Evolutionary conservation across 2,888 invertebrate genomes (phyloP), one percentile per base, ranked within the genome.

Genomic region (Notocelia uddmanniana): DNA sequence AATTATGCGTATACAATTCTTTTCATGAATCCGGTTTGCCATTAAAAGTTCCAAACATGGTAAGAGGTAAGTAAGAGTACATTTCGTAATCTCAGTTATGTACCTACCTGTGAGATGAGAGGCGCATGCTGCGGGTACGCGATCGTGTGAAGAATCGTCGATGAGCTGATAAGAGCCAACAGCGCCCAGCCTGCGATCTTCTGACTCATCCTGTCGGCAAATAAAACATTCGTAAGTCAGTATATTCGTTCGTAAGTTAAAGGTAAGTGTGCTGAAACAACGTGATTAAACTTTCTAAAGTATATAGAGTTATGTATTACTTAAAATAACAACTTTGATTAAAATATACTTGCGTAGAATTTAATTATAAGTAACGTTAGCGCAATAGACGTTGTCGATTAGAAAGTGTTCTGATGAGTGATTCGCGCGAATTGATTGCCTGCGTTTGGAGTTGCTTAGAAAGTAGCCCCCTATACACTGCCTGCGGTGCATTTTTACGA

Each of bases 131-230:
- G 93, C 78, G 97, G 96, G 82, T 95, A 96, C 57, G 96, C 96
- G 74, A 96, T 89, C 73, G 96, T 96, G 79, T 95, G 95, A 74
- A 96, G 92, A 66, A 96, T 89, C 74, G 95, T 93, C 78, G 96
- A 96, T 80, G 95, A 95, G 81, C 95, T 94, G 81, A 97, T 94
- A 74, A 97, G 94, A 82, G 95, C 95, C 81, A 97, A 92, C 74
- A 97, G 90, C 81, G 95, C 94, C 95, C 96, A 96, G 71, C 97
- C 96, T 80, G 94, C 86, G 64, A 95, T 87, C 85, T 95, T 95
- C 89, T 96, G 95, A 88, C 94, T 93, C 89, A 96, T 94, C 95
- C 96, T 91, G 89, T 74, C 48, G 76, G 80, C 80, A 84, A 81
- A 69, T 48, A 52, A 57, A 76, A 57, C 48, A 73, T 64, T 72